phyloP scores from a whole-genome alignment of 2,797 vertebrate species.

The Gephyroberyx darwinii region DNA sequence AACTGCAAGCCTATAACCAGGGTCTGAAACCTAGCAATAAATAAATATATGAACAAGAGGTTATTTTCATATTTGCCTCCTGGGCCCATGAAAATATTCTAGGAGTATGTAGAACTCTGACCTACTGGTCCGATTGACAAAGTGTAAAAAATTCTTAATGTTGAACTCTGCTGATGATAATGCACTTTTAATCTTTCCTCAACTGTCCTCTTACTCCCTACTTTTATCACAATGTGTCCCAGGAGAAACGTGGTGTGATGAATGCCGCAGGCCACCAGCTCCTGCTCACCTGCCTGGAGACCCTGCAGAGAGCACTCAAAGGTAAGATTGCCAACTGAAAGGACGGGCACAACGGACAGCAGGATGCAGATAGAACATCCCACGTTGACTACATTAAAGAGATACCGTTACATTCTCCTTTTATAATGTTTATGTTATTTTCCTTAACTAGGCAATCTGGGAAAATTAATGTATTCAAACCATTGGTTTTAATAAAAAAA shows the following conservation, averaged over 20 bases:
- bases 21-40: constrained; percentile 2
- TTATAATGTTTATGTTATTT: background rate
- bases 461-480: background rate
- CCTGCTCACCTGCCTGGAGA: constrained; percentile 94
- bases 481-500: background rate
- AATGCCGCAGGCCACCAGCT: constrained; percentile 93
- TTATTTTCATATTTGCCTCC: constrained; percentile 2
- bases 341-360: constrained; percentile 6
- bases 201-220: constrained; percentile 7
- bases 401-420: background rate
- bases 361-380: no score
- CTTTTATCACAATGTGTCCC: constrained; percentile 22
- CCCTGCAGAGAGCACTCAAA: constrained; percentile 95
- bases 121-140: constrained; percentile 2
- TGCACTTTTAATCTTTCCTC: constrained; percentile 20
- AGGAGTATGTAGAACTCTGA: constrained; percentile 36
- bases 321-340: constrained; percentile 76
- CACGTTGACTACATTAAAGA: background rate
- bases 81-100: constrained; percentile 7
- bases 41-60: constrained; percentile 1
- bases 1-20: background rate
- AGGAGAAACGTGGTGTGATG: constrained; percentile 95
- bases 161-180: constrained; percentile 28
- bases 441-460: background rate
- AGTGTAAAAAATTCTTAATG: constrained; percentile 25